Base-by-base conservation (phyloP, 2,888 invertebrate species). In the Dryococelus australis region DNA sequence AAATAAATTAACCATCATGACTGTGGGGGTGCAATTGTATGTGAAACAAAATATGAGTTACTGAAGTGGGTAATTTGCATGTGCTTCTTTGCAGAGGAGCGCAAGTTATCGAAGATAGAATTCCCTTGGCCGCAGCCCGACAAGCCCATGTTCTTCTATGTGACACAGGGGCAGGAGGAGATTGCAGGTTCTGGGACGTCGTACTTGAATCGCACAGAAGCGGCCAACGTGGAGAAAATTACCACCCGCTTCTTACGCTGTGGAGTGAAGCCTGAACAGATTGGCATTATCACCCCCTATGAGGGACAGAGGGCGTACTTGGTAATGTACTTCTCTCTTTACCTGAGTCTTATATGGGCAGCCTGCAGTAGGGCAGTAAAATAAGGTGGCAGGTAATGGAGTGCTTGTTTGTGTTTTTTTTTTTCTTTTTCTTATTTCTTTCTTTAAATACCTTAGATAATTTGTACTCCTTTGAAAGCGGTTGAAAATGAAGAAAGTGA, bases 151-250 rank as follows among this genome's bases (percentile, higher is more conserved):
- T 98, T 99, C 93, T 99, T 99, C 93, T 97, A 99, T 92, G 98
- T 99, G 0, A 99, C 99, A 0, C 97, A 97, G 91, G 99, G 99
- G 0, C 98, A 99, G 92, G 99, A 99, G 92, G 99, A 99, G 93
- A 99, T 99, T 87, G 99, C 99, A 65, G 98, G 99, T 0, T 98
- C 98, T 0, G 99, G 99, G 24, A 99, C 99, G 0, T 99, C 99
- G 0, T 99, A 99, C 91, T 93, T 99, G 86, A 99, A 99, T 93
- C 94, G 99, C 90, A 99, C 99, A 0, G 99, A 99, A 92, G 99
- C 99, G 0, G 97, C 99, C 0, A 99, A 99, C 92, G 99, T 99
- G 0, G 99, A 99, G 92, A 99, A 99, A 92, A 96, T 99, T 84
- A 98, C 98, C 0, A 99, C 99, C 0, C 95, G 98, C 84, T 99